Evolutionary conservation across 2,888 invertebrate genomes (phyloP), one percentile per base, ranked within the genome.

Genomic region (Deilephila porcellus): DNA sequence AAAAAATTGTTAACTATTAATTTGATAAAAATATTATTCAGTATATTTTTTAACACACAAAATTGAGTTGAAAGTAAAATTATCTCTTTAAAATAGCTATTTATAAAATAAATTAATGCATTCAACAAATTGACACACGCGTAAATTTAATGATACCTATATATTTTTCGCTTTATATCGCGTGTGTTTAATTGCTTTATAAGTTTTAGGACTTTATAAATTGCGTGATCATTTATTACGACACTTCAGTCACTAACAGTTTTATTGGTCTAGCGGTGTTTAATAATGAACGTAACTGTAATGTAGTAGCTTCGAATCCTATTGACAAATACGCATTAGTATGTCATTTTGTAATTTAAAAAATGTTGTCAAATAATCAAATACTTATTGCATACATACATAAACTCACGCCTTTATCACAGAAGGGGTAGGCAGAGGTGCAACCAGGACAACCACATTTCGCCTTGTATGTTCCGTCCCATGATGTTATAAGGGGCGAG

Each of bases 121-220:
- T 19, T 19, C 4, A 19, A 56, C 5, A 5, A 53, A 56, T 56
- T 56, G 56, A 56, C 56, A 56, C 25, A 25, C 25, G 25, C 25
- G 25, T 25, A 25, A 25, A 25, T 25, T 45, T 45, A 67, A 67
- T 67, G 52, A 52, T 6, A 1, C 1, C 25, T 25, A 45, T 11
- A 52, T 52, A 45, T 14, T 67, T 67, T 67, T 67, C 45, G 67
- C 45, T 3, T 67, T 25, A 20, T 45, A 25, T 67, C 45, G 45
- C 67, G 45, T 67, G 67, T 25, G 67, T 52, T 67, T 67, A 67
- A 67, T 67, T 52, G 67, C 20, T 45, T 56, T 56, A 5, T 2
- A n/a, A 19, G 19, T 14, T 56, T 56, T 56, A 4, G 3, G 56
- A n/a, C 5, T 6, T n/a, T 56, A 56, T 56, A 45, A 45, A 45